Conservation (phyloP, 2,888 invertebrate species). For the Panorpa germanica region DNA sequence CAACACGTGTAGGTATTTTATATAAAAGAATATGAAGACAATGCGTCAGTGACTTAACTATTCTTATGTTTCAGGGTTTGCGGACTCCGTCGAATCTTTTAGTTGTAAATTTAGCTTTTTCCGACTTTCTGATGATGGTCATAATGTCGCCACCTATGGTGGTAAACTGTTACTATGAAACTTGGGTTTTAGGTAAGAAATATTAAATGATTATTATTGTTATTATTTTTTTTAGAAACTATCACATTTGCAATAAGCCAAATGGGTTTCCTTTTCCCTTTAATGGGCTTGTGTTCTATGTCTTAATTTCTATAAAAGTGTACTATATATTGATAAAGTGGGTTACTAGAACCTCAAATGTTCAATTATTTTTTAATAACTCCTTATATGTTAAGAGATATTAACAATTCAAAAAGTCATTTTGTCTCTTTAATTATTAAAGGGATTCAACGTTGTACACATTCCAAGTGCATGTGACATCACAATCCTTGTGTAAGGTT, state of each 20-base stretch:
- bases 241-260: not conserved
- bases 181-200: constrained; percentile 43
- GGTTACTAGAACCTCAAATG: too few relatives aligned
- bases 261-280: not conserved
- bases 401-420: not conserved
- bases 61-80: constrained; percentile 27
- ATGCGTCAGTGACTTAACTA: not conserved
- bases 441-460: too few relatives aligned
- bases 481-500: too few relatives aligned
- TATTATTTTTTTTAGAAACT: constrained; percentile 5
- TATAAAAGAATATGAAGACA: constrained; percentile 1
- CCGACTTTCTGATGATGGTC: constrained; percentile 80
- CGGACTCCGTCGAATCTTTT: constrained; percentile 82
- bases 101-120: constrained; percentile 80
- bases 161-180: constrained; percentile 65
- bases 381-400: too few relatives aligned
- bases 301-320: too few relatives aligned
- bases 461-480: too few relatives aligned
- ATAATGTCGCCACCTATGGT: constrained; percentile 68
- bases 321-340: too few relatives aligned
- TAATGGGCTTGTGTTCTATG: too few relatives aligned
- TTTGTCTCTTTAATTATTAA: too few relatives aligned
- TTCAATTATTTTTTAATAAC: too few relatives aligned
- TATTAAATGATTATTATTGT: not conserved
- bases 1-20: constrained; percentile 33